Evolutionary conservation across 1,140 invertebrate genomes (phyloP).

Genomic region (Temnothorax longispinosus): DNA sequence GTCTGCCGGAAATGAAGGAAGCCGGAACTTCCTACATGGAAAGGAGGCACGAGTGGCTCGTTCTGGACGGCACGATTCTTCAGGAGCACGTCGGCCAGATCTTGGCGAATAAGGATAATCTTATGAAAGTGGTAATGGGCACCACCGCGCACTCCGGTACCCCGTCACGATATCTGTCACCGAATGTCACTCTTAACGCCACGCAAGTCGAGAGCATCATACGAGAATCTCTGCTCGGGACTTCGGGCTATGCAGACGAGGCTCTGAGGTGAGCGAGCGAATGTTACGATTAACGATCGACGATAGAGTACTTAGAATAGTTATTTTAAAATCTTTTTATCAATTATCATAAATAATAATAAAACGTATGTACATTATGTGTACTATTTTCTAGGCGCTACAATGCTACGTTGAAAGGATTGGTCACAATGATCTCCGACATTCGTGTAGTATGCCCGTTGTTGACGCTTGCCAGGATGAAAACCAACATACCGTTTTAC

Average conservation of each 20-base stretch:
- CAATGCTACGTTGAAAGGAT: constrained; percentile 88
- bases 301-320: neutral
- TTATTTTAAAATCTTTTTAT: neutral
- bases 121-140: constrained; percentile 89
- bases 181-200: constrained; percentile 88
- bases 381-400: constrained; percentile 85
- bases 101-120: constrained; percentile 84
- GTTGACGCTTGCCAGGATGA: constrained; percentile 87
- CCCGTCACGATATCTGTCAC: constrained; percentile 86
- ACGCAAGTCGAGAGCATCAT: constrained; percentile 88
- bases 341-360: too few species aligned
- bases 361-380: neutral
- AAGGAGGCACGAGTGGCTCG: constrained; percentile 90
- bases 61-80: constrained; percentile 90
- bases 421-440: constrained; percentile 91
- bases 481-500: constrained; percentile 89
- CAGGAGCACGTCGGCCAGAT: constrained; percentile 88
- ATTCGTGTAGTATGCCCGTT: constrained; percentile 93
- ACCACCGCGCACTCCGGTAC: constrained; percentile 90
- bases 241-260: constrained; percentile 87
- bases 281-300: constrained; percentile 1
- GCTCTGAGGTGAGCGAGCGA: constrained; percentile 83
- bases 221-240: constrained; percentile 88
- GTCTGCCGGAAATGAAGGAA: constrained; percentile 88
- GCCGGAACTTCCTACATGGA: constrained; percentile 79